Base-by-base conservation (phyloP, 2,888 invertebrate genomes). In the Cepaea hortensis region DNA sequence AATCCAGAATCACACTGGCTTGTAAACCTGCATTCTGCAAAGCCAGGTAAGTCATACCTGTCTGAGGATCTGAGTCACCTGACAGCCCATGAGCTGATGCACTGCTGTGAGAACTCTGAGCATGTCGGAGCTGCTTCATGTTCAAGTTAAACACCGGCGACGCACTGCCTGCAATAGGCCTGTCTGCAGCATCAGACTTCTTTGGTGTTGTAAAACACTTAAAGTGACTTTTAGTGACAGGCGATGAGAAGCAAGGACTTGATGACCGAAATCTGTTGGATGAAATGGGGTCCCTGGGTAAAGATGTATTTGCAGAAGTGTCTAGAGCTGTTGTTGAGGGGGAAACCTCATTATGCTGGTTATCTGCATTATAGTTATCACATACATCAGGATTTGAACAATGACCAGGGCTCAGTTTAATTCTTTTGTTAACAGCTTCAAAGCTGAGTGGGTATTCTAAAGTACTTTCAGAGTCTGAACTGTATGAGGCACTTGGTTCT, bases 171-270 rank as follows among this genome's bases (percentile, higher is more conserved):
- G 73, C 55, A 7, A 18, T 35, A 62, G 79, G 35, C 4, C 13
- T 79, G 79, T 18, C 35, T 23, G 23, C 11, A 18, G 11, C 2
- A 23, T 18, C 1, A 15, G 61, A 46, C 35, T 62, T 70, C 18
- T 72, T 70, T 15, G 55, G 72, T 70, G 81, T 70, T 70, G 68
- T 18, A 4, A 70, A 9, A 15, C 18, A 55, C 23, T 35, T 72
- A 20, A 72, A 50, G 55, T 73, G 70, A 6, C 55, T 50, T 3
- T 23, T 73, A 6, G 72, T 55, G 18, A 82, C 72, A 3, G 82
- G 82, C 11, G 82, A 82, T n/a, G 70, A 73, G 61, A 82, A 82
- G 23, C 82, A 72, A 7, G 82, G 82, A 73, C 82, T 82, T 18
- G 20, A 35, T 35, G 82, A 35, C 7, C 72, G 23, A 23, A 1